Evolutionary conservation across 1,140 invertebrate species (phyloP).

Genomic region (Aphidius gifuensis): DNA sequence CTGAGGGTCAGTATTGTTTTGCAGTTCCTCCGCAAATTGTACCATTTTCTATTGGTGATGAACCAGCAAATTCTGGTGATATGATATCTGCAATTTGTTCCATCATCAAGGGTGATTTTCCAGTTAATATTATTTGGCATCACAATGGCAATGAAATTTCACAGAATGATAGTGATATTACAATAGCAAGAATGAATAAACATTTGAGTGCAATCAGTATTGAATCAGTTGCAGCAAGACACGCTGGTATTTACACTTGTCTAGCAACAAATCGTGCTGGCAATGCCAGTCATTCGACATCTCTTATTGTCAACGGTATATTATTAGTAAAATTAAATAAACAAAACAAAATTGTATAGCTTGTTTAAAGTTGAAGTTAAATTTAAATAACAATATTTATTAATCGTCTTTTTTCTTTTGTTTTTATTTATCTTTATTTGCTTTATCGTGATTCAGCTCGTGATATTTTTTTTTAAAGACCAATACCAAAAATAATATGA

Average conservation of each 20-base stretch:
- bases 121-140: slow-evolving; percentile 72
- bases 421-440: too few relatives aligned
- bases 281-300: slow-evolving; percentile 65
- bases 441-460: too few relatives aligned
- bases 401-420: too few relatives aligned
- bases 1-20: slow-evolving; percentile 31
- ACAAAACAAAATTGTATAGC: not conserved
- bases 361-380: slow-evolving; percentile 23
- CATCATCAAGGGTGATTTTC: slow-evolving; percentile 74
- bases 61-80: slow-evolving; percentile 77
- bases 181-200: slow-evolving; percentile 71
- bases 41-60: slow-evolving; percentile 73
- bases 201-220: slow-evolving; percentile 75
- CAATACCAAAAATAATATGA: too few relatives aligned
- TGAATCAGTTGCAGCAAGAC: slow-evolving; percentile 70
- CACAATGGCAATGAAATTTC: slow-evolving; percentile 68
- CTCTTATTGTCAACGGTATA: slow-evolving; percentile 71
- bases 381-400: slow-evolving; percentile 29
- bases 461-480: too few relatives aligned
- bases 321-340: not conserved
- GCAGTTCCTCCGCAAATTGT: slow-evolving; percentile 76
- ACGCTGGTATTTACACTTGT: slow-evolving; percentile 80
- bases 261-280: slow-evolving; percentile 72
- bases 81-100: slow-evolving; percentile 73
- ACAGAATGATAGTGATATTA: slow-evolving; percentile 64